Conservation (phyloP, 2,797 vertebrate genomes). For the Catharus ustulatus region DNA sequence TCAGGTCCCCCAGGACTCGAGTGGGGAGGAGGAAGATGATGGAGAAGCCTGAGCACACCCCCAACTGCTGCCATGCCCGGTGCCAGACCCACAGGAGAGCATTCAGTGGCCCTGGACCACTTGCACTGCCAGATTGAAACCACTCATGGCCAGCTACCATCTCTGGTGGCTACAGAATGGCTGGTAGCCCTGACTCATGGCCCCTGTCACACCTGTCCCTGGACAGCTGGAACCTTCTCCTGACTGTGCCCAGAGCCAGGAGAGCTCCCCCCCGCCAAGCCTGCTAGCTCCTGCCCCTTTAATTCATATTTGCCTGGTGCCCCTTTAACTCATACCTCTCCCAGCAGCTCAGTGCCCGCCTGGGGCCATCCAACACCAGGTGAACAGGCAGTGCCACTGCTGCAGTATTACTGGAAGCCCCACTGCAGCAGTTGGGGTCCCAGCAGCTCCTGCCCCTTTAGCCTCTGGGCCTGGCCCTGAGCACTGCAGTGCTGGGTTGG, state of each 20-base stretch:
- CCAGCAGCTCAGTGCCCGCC: not conserved
- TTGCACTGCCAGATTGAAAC: not conserved
- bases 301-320: not conserved
- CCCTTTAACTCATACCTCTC: not conserved
- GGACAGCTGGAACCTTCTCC: not conserved
- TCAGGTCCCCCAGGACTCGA: not conserved
- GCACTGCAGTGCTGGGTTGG: not conserved
- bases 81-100: accelerated
- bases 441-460: not conserved
- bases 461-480: not conserved
- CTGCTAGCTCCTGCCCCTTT: not conserved
- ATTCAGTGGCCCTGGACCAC: not conserved
- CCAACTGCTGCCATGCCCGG: not conserved
- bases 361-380: accelerated
- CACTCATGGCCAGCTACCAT: not conserved
- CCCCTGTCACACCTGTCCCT: not conserved
- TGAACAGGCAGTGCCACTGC: accelerated
- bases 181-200: not conserved
- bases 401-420: not conserved
- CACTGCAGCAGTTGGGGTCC: accelerated
- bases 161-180: not conserved
- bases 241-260: not conserved
- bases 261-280: not conserved
- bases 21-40: not conserved
- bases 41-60: slow-evolving; percentile 27